Evolutionary conservation across 2,888 invertebrate genomes (phyloP).

Genomic region (Cerastis rubricosa): DNA sequence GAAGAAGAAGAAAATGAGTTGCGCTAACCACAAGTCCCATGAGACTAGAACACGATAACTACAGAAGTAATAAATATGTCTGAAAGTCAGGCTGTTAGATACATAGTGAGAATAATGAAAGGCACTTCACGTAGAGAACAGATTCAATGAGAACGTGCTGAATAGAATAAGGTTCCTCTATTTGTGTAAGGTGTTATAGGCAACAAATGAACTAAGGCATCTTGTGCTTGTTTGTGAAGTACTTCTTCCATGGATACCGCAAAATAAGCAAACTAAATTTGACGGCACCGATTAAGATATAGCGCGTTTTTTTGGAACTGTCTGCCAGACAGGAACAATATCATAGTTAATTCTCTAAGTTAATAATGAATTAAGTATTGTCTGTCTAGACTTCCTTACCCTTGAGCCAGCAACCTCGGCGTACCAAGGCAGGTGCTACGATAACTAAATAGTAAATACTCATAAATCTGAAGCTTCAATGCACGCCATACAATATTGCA

Average conservation of each 20-base stretch:
- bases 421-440: not conserved
- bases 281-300: too few species aligned
- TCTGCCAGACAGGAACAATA: not conserved
- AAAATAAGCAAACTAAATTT: too few species aligned
- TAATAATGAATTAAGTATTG: not conserved
- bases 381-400: not conserved
- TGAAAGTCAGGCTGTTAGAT: not conserved
- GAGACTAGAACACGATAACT: too few species aligned
- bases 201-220: not conserved
- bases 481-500: slow-evolving; percentile 22
- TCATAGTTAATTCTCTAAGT: not conserved
- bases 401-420: slow-evolving; percentile 8
- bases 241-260: not conserved
- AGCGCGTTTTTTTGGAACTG: not conserved
- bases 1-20: too few species aligned
- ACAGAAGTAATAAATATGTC: too few species aligned
- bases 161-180: not conserved
- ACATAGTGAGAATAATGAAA: too few species aligned
- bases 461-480: slow-evolving; percentile 17
- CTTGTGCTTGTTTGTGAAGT: not conserved
- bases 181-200: slow-evolving; percentile 2
- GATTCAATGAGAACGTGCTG: slow-evolving; percentile 1
- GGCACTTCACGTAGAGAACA: too few species aligned
- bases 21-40: too few species aligned
- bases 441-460: slow-evolving; percentile 25